Conservation (phyloP, 2,113 vertebrate species). For the Siniperca chuatsi region DNA sequence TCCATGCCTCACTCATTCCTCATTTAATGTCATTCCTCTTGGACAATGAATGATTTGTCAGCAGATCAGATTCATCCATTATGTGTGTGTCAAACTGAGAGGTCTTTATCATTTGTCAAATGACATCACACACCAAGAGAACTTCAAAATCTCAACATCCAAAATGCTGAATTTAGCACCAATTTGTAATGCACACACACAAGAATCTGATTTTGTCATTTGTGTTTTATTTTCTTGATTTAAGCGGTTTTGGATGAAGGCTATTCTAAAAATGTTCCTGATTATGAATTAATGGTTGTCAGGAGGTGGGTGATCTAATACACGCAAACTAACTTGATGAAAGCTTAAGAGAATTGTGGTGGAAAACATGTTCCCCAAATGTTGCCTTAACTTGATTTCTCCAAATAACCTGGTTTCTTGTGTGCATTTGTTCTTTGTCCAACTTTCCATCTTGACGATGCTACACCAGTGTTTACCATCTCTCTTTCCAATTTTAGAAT, state of each 20-base stretch:
- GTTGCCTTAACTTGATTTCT: not conserved
- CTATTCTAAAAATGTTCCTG: not conserved
- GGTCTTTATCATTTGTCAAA: conserved; percentile 40
- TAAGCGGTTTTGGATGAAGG: not conserved
- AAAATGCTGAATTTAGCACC: not conserved
- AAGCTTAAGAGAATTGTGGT: not conserved
- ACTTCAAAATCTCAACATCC: not conserved
- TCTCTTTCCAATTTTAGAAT: not conserved
- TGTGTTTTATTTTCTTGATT: not conserved
- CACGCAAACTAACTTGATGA: not conserved
- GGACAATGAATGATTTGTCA: conserved; percentile 37
- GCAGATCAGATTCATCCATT: conserved; percentile 21
- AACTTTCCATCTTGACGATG: not conserved
- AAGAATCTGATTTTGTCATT: not conserved
- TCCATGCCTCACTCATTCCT: conserved; percentile 1
- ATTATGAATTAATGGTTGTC: conserved; percentile 11
- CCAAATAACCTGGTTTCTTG: not conserved
- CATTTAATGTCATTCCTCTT: conserved; percentile 9
- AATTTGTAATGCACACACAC: not conserved
- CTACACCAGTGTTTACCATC: not conserved
- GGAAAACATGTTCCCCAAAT: not conserved
- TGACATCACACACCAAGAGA: conserved; percentile 15
- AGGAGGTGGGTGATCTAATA: not conserved
- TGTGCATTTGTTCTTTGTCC: not conserved
- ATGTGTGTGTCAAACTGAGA: conserved; percentile 24